Evolutionary conservation across 2,888 invertebrate genomes (phyloP).

Genomic region (Amiota communis): DNA sequence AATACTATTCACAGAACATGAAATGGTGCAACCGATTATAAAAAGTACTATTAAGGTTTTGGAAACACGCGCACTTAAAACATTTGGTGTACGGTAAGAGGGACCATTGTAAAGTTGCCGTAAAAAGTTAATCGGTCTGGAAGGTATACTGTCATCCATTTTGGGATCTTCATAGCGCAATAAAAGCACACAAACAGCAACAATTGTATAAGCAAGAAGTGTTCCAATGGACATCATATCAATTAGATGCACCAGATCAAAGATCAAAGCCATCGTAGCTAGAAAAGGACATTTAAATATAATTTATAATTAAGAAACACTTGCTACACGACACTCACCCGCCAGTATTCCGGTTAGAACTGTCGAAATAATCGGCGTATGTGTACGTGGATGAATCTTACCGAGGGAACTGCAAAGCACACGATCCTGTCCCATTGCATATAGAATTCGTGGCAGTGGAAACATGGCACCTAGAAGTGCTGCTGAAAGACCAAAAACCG

Average conservation of each 20-base stretch:
- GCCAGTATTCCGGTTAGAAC: conserved; percentile 83
- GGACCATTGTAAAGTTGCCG: conserved; percentile 7
- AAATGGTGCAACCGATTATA: neutral
- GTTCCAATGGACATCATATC: conserved; percentile 98
- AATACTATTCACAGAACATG: neutral
- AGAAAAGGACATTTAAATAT: conserved; percentile 54
- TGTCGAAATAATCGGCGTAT: conserved; percentile 87
- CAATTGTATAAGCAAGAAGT: conserved; percentile 91
- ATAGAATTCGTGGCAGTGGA: conserved; percentile 88
- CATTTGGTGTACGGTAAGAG: neutral
- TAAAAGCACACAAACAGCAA: conserved; percentile 90
- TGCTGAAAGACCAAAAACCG: conserved; percentile 92
- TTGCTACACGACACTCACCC: conserved; percentile 72
- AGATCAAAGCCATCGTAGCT: conserved; percentile 90
- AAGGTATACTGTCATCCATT: conserved; percentile 45
- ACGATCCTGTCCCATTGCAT: conserved; percentile 93
- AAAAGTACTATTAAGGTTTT: neutral
- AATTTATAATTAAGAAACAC: conserved; percentile 8
- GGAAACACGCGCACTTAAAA: neutral
- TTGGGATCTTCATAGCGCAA: conserved; percentile 79
- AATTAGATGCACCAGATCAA: conserved; percentile 91
- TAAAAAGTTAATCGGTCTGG: neutral
- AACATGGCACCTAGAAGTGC: conserved; percentile 91
- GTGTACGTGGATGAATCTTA: conserved; percentile 80
- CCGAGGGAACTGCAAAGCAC: conserved; percentile 84